Evolutionary conservation across 2,113 vertebrate genomes (phyloP), one percentile per base, ranked within the genome.

Genomic region (Ptyas mucosa): DNA sequence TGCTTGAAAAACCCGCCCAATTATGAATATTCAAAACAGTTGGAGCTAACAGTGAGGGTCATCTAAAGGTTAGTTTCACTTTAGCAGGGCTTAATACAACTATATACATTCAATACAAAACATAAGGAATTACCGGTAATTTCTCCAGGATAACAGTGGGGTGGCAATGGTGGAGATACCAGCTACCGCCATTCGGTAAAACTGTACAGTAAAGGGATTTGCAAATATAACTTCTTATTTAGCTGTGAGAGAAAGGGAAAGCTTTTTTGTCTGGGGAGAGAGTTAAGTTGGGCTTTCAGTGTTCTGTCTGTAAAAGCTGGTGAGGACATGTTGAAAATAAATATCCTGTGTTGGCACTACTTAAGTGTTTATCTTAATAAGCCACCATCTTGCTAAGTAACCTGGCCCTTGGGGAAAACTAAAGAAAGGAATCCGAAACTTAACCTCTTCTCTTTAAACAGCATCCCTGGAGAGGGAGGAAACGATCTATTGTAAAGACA

Each of bases 291-390:
- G 21, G 54, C 12, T 91, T 9, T 0, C 64, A 49, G 9, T 43
- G 26, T 90, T 91, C 86, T 90, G 21, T 49, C 93, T 52, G 15
- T 61, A 94, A 11, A 86, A 75, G 91, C 90, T 94, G 85, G 91
- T 92, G 18, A 1, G 89, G 39, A 49, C 57, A 3, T 85, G 61
- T 43, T 9, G 29, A 64, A 24, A 91, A 46, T 54, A 95, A 91
- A 94, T 57, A 2, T 29, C 51, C 91, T 94, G 53, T 92, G 43
- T 94, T 57, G 58, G 85, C 46, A 6, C 21, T 55, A 20, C 11
- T 69, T 85, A 34, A 43, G 43, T 91, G 39, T 89, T 95, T 53
- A 92, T 93, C 58, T 94, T 85, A 18, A 3, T 57, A 39, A 58
- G 14, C 10, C 58, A 21, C 3, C 55, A 52, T 90, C 4, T 0